A percentile compares a stretch with the other conserved stretches of the same genome.
Conservation (phyloP, 92 coral and sea anemone species). For the Parazoanthus swiftii region DNA sequence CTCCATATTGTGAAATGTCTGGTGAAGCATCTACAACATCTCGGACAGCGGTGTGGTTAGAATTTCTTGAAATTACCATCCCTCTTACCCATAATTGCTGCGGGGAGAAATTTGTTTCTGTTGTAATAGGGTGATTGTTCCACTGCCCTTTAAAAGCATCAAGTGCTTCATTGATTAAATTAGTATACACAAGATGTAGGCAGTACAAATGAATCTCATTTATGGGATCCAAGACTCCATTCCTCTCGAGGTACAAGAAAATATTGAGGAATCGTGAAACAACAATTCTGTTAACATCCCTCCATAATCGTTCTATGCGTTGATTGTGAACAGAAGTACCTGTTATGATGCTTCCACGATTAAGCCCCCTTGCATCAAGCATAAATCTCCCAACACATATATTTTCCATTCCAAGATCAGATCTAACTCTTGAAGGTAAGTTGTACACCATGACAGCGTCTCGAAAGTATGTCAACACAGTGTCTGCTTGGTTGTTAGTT, state of each 20-base stretch:
- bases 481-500: constrained; percentile 54
- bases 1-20: constrained; percentile 13
- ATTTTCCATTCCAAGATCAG: constrained; percentile 65
- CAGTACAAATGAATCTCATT: constrained; percentile 56
- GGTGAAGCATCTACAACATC: constrained; percentile 1
- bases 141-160: constrained; percentile 47
- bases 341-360: constrained; percentile 67
- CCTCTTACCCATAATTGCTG: constrained; percentile 58
- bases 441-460: constrained; percentile 50
- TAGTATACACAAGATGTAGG: constrained; percentile 51
- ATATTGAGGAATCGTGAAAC: constrained; percentile 56
- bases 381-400: constrained; percentile 52
- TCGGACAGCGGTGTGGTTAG: constrained; percentile 34
- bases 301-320: constrained; percentile 64
- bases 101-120: constrained; percentile 58
- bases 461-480: constrained; percentile 52
- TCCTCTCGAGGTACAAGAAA: constrained; percentile 53
- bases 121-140: constrained; percentile 63
- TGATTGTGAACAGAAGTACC: constrained; percentile 66
- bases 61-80: constrained; percentile 14
- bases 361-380: constrained; percentile 61
- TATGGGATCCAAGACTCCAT: too few species aligned
- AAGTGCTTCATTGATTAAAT: constrained; percentile 51
- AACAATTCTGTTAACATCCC: constrained; percentile 61
- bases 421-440: constrained; percentile 61